Conservation (phyloP, 2,888 invertebrate species). For the Diabrotica balteata region DNA sequence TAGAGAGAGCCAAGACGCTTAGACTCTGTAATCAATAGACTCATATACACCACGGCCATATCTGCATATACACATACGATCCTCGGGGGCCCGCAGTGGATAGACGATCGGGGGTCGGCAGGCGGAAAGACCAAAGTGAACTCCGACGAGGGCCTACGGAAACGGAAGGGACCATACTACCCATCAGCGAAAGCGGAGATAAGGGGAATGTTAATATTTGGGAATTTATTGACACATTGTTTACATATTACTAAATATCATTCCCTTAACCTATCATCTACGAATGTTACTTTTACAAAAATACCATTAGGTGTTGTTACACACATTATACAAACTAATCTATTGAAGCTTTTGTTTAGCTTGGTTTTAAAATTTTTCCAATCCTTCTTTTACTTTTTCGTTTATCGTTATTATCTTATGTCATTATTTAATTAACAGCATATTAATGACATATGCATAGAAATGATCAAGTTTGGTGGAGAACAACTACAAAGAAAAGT, state of each 20-base stretch:
- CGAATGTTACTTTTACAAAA: too few species aligned
- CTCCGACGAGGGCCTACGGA: conserved; percentile 48
- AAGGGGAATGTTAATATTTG: not conserved
- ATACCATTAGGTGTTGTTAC: too few species aligned
- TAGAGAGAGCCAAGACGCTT: conserved; percentile 38
- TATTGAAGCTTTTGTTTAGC: too few species aligned
- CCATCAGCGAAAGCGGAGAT: conserved; percentile 11
- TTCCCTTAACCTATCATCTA: not conserved
- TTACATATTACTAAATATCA: not conserved
- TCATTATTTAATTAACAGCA: too few species aligned
- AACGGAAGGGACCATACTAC: conserved; percentile 48
- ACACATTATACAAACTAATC: too few species aligned
- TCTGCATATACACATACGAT: conserved; percentile 57
- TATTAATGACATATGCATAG: too few species aligned
- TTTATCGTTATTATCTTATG: too few species aligned
- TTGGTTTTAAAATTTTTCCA: too few species aligned
- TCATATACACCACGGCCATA: conserved; percentile 51
- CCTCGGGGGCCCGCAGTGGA: conserved; percentile 18
- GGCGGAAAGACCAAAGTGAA: conserved; percentile 34
- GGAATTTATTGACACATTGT: conserved; percentile 3
- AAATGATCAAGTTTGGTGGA: too few species aligned
- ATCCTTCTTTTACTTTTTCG: too few species aligned
- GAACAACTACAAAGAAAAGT: too few species aligned
- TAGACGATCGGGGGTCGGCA: conserved; percentile 8
- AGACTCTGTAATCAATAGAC: conserved; percentile 56